Evolutionary conservation across 2,113 vertebrate species (phyloP), one percentile per base, ranked within the genome.

Genomic region (Triplophysa siluroides): DNA sequence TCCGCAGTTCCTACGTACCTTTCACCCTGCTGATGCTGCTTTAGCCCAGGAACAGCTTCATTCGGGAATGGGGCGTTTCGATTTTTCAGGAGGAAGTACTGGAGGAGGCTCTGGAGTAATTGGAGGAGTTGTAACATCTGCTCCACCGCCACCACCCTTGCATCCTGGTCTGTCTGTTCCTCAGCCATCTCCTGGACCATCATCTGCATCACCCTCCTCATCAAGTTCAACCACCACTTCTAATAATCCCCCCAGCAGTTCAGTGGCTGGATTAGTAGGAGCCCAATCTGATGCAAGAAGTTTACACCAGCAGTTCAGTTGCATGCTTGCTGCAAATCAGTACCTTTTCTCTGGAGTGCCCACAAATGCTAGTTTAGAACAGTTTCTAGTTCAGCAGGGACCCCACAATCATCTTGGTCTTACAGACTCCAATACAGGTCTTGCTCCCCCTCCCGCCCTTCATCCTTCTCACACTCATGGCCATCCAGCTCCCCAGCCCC

Each of bases 291-390:
- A 94, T 45, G 91, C 93, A 41, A 92, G 92, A 78, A 94, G 92
- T 90, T 91, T 94, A 70, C 93, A 94, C 86, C 93, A 94, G 88
- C 93, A 94, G 85, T 94, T 94, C 87, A 94, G 93, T 86, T 94
- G 93, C 87, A 94, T 94, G 93, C 92, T 94, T 1, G 93, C 93
- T 0, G 93, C 93, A 78, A 94, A 94, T 83, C 93, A 94, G 81
- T 94, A 94, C 86, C 93, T 93, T 83, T 87, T 94, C 33, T 94
- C 93, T 4, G 92, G 93, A 1, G 92, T 94, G 26, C 92, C 92
- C 67, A 81, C 92, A 70, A 94, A 93, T 86, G 91, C 92, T 85
- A 92, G 92, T 84, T 89, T 94, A 70, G 93, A 94, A 81, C 93
- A 93, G 90, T 94, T 94, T 84, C 86, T 94, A 8, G 92, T 93